These are phyloP conservation scores for Echiichthys vipera DNA, from an alignment of 2,797 vertebrate species.

Conservation along the genomic window DNA sequence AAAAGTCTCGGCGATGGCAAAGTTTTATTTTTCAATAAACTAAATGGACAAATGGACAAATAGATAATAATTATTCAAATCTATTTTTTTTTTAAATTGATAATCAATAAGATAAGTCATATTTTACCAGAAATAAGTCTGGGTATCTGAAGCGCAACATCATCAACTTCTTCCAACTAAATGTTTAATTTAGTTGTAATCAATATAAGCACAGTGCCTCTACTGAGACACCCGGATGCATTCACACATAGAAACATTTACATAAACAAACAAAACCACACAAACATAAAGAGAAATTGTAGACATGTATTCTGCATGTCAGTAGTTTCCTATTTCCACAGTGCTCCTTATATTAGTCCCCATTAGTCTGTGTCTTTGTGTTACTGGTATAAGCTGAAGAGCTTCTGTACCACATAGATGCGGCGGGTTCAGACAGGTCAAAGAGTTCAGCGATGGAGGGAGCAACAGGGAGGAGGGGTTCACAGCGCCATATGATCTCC, in stretches of 20 bases:
- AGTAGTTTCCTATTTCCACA: conserved; percentile 29
- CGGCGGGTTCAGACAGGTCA: conserved; percentile 58
- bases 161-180: not conserved
- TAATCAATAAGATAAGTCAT: not conserved
- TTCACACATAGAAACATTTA: not conserved
- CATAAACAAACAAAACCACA: conserved; percentile 1
- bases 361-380: conserved; percentile 11
- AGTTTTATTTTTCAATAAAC: not conserved
- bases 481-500: conserved; percentile 50
- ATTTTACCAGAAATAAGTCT: not conserved
- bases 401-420: conserved; percentile 29
- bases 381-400: conserved; percentile 24
- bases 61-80: not conserved
- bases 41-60: not conserved
- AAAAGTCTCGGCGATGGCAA: not conserved
- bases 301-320: conserved; percentile 15
- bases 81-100: not conserved
- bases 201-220: not conserved
- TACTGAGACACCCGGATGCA: not conserved
- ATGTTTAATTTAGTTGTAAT: conserved; percentile 10
- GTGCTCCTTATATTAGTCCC: not conserved
- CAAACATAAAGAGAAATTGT: conserved; percentile 14
- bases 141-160: not conserved
- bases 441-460: conserved; percentile 52
- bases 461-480: conserved; percentile 22